Percentiles rank a stretch among this genome's conserved stretches.
These are phyloP conservation scores for Elmis aenea DNA, from an alignment of 2,888 invertebrate genomes.

Conservation along the genomic window DNA sequence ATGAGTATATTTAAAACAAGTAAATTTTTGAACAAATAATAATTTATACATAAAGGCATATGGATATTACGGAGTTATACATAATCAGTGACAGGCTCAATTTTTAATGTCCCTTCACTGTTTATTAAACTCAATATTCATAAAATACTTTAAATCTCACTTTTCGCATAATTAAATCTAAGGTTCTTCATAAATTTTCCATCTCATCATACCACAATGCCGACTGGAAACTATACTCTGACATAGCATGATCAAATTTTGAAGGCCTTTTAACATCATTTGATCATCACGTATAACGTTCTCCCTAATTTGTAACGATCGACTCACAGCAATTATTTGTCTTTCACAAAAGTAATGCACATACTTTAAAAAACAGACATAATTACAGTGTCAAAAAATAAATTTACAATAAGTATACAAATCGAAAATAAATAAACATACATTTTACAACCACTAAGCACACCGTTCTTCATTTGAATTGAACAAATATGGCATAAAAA, in stretches of 20 bases:
- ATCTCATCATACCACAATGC: constrained; percentile 12
- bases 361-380: constrained; percentile 13
- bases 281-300: constrained; percentile 6
- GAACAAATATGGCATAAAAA: too few relatives aligned
- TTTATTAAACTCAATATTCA: too few relatives aligned
- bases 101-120: too few relatives aligned
- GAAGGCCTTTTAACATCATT: not conserved
- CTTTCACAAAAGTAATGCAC: constrained; percentile 17
- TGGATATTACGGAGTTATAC: too few relatives aligned
- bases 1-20: constrained; percentile 20
- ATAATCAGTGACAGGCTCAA: too few relatives aligned
- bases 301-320: constrained; percentile 15
- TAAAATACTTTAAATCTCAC: constrained; percentile 20
- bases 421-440: constrained; percentile 6
- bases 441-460: too few relatives aligned
- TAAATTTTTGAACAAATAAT: constrained; percentile 19
- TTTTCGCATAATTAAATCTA: constrained; percentile 19
- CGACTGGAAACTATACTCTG: constrained; percentile 8
- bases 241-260: constrained; percentile 4
- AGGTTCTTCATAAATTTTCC: constrained; percentile 16
- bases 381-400: constrained; percentile 6
- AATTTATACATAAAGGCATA: constrained; percentile 18
- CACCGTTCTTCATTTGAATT: too few relatives aligned
- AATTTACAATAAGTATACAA: constrained; percentile 6
- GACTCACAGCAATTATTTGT: constrained; percentile 20